A percentile compares a stretch with the other conserved stretches of the same genome.
These are phyloP conservation scores for Danaus plexippus DNA, from an alignment of 1,140 invertebrate genomes.

Conservation along the genomic window DNA sequence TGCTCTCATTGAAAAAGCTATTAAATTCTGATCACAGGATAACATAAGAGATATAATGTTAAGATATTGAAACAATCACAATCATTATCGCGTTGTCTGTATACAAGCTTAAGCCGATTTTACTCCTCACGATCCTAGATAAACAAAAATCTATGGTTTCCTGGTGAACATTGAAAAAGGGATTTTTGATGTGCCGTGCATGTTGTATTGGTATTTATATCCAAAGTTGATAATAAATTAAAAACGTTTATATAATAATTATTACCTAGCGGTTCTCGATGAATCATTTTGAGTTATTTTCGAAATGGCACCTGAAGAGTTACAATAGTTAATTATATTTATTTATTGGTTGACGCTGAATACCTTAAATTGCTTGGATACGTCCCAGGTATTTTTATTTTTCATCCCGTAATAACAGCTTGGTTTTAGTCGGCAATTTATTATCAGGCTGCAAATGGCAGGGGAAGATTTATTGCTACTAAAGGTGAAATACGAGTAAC, in stretches of 20 bases:
- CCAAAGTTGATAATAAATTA: no score
- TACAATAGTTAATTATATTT: conserved; percentile 3
- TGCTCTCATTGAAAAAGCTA: no score
- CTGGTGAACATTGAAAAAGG: no score
- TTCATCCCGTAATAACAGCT: conserved; percentile 31
- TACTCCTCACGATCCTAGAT: conserved; percentile 20
- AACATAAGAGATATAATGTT: no score
- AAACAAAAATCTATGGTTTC: conserved; percentile 10
- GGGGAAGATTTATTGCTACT: conserved; percentile 32
- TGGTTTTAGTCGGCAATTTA: conserved; percentile 33
- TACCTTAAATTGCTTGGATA: conserved; percentile 35
- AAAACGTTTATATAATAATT: no score
- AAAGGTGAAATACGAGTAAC: conserved; percentile 23
- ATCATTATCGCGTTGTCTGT: conserved; percentile 1
- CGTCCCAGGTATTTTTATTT: conserved; percentile 37
- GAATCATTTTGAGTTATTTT: conserved; percentile 7
- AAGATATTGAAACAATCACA: no score
- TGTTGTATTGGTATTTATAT: no score
- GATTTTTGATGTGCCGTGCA: no score
- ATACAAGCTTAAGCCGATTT: conserved; percentile 17
- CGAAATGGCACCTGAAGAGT: conserved; percentile 2
- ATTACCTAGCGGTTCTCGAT: conserved; percentile 10
- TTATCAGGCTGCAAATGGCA: conserved; percentile 29
- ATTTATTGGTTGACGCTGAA: conserved; percentile 42
- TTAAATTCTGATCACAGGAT: no score